Percentiles rank a stretch among this genome's conserved stretches.
Conservation (phyloP, 1,140 invertebrate genomes). For the Sipha flava region DNA sequence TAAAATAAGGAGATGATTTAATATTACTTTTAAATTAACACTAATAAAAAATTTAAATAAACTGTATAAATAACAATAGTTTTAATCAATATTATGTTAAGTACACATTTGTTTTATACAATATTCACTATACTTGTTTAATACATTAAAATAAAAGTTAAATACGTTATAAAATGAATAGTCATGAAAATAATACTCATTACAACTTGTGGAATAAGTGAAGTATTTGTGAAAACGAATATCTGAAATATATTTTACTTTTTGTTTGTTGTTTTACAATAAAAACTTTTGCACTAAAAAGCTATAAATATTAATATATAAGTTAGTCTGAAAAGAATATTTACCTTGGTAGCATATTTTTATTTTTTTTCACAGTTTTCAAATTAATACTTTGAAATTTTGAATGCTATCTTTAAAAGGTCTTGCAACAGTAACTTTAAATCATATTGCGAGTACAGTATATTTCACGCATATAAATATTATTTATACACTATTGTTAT, state of each 20-base stretch:
- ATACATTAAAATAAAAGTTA: neutral
- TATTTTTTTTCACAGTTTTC: neutral
- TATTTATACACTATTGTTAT: too few relatives aligned
- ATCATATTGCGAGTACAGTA: too few relatives aligned
- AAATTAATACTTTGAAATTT: neutral
- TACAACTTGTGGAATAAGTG: neutral
- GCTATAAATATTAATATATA: neutral
- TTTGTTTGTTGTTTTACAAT: neutral
- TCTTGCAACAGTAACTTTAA: too few relatives aligned
- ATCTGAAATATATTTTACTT: neutral
- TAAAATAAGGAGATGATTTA: too few relatives aligned
- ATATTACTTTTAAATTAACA: too few relatives aligned
- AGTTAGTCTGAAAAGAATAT: neutral
- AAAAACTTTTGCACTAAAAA: neutral
- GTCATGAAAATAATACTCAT: neutral
- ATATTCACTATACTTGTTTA: neutral
- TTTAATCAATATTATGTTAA: neutral
- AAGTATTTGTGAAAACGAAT: neutral
- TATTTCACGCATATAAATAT: too few relatives aligned
- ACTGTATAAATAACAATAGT: neutral
- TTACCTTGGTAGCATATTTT: neutral
- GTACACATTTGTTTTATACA: neutral
- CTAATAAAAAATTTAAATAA: neutral
- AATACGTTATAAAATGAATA: neutral
- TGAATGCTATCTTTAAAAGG: too few relatives aligned